These are phyloP conservation scores for Norana najaformis DNA, from an alignment of 2,888 invertebrate genomes.

Conservation along the genomic window DNA sequence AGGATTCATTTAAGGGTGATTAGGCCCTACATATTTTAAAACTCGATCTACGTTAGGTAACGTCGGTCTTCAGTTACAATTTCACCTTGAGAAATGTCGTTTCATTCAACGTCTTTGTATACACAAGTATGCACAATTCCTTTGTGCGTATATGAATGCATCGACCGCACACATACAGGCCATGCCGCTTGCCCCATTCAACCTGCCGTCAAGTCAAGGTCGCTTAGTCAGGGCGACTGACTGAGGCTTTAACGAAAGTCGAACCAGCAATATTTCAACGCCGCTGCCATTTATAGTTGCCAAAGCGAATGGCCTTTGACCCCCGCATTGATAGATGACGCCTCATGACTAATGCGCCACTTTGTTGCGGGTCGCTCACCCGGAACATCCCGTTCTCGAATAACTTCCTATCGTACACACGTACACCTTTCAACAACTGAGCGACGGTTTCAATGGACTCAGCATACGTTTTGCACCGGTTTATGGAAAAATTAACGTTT, in stretches of 20 bases:
- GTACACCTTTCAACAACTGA: not conserved
- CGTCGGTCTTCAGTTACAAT: not conserved
- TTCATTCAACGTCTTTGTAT: not conserved
- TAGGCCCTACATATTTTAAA: no score
- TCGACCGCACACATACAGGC: not conserved
- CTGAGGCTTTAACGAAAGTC: not conserved
- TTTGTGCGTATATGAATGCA: not conserved
- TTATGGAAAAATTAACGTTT: not conserved
- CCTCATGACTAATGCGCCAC: not conserved
- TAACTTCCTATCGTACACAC: not conserved
- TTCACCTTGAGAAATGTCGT: not conserved
- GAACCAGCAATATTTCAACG: not conserved
- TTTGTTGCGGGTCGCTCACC: not conserved
- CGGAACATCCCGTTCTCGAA: not conserved
- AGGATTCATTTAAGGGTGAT: not conserved
- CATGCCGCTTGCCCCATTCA: not conserved
- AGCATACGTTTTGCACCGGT: not conserved
- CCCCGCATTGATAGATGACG: not conserved
- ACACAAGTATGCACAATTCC: not conserved
- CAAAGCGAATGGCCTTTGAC: not conserved
- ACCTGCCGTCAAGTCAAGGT: not conserved
- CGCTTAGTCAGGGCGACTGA: not conserved
- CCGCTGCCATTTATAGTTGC: not conserved
- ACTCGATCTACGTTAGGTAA: not conserved
- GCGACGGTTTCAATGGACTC: not conserved